Conservation (phyloP, 2,888 invertebrate genomes). For the Drosophila melanosoma region DNA sequence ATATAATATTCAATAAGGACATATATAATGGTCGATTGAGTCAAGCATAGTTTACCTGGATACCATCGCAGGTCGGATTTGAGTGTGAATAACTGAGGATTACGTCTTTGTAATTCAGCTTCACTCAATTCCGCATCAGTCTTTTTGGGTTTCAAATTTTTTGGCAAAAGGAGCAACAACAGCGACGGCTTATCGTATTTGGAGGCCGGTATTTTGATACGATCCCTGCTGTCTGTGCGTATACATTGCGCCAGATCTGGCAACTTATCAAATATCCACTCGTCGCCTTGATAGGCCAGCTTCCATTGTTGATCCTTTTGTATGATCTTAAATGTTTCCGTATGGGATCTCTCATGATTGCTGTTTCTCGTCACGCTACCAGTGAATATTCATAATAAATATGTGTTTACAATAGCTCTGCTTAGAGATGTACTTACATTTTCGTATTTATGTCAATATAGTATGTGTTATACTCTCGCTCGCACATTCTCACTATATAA, state of each 20-base stretch:
- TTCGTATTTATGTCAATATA: slow-evolving; percentile 93
- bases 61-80: slow-evolving; percentile 83
- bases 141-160: slow-evolving; percentile 84
- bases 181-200: slow-evolving; percentile 88
- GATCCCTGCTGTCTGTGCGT: slow-evolving; percentile 74
- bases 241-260: slow-evolving; percentile 82
- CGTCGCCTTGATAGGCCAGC: slow-evolving; percentile 73
- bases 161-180: slow-evolving; percentile 83
- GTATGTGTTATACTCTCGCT: slow-evolving; percentile 91
- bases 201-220: slow-evolving; percentile 90
- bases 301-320: slow-evolving; percentile 78
- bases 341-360: slow-evolving; percentile 86
- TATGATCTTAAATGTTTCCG: slow-evolving; percentile 89
- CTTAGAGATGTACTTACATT: slow-evolving; percentile 85
- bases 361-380: slow-evolving; percentile 45
- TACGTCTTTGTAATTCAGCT: slow-evolving; percentile 81
- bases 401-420: not conserved
- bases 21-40: not conserved
- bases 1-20: not conserved
- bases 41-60: slow-evolving; percentile 72
- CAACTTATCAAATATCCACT: slow-evolving; percentile 74
- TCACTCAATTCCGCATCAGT: slow-evolving; percentile 83
- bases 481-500: slow-evolving; percentile 93
- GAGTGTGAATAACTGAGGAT: slow-evolving; percentile 84
- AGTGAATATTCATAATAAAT: not conserved